Evolutionary conservation across 35 echinoderm and acorn worm species (phyloP), one percentile per base, ranked within the genome.

Genomic region (Apostichopus californicus): DNA sequence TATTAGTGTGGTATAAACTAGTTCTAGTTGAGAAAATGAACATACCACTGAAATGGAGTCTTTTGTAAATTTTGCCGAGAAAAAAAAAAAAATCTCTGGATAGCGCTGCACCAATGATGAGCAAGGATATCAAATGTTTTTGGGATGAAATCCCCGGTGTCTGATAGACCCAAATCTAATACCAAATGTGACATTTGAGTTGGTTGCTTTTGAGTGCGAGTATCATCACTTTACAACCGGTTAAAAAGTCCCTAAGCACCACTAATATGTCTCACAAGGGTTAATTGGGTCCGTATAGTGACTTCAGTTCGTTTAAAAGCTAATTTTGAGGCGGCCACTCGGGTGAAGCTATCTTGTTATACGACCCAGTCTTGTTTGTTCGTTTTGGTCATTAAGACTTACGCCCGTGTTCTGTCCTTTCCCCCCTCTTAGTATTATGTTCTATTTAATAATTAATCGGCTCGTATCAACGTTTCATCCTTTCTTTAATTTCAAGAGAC

Each of bases 241-340:
- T 89, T 89, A 89, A 89, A 87, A 89, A 89, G 86, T 89, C 86
- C 86, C 86, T 18, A 73, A 89, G 86, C 86, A 89, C 86, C 64
- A 55, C 60, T 52, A 28, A 73, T 89, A 89, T 72, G 17, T 64
- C 86, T 68, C 25, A 68, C 61, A 68, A 89, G 86, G 64, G 46
- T 89, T 89, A 89, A 89, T 89, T 89, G 86, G 57, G 63, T 89
- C 86, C 61, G 68, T 55, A 82, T 55, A 54, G 86, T 89, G 86
- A 89, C 86, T 89, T 73, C 86, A 52, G n/a, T 66, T 73, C 86
- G 61, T 63, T 64, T 89, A 89, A 89, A 88, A 89, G 86, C 86
- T 89, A 89, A 89, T 72, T 72, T 60, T 22, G 46, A 55, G 60
- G 57, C 68, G 86, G 34, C 60, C 86, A 89, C 64, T 73, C 25